These are phyloP conservation scores for Artibeus jamaicensis DNA, from an alignment of 2,797 vertebrate species.

Conservation along the genomic window DNA sequence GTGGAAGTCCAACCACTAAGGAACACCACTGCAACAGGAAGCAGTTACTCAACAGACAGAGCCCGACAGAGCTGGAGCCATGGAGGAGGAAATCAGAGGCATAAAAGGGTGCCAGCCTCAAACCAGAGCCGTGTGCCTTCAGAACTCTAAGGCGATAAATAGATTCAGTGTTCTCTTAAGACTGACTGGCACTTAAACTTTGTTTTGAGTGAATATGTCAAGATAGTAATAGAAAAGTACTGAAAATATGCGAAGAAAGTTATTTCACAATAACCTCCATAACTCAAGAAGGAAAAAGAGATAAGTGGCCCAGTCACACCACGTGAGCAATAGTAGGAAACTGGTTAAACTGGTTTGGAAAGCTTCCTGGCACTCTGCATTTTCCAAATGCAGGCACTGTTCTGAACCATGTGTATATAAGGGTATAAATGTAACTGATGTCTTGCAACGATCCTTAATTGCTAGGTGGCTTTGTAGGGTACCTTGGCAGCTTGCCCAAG, in stretches of 20 bases:
- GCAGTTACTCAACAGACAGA: not conserved
- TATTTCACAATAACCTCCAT: not conserved
- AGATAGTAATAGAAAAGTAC: conserved; percentile 74
- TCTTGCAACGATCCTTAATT: conserved; percentile 55
- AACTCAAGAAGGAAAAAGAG: not conserved
- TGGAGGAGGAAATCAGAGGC: not conserved
- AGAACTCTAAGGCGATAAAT: not conserved
- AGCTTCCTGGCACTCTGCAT: conserved; percentile 40
- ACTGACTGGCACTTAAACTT: not conserved
- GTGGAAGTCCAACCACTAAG: not conserved
- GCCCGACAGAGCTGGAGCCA: not conserved
- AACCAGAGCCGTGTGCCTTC: not conserved
- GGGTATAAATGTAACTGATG: not conserved
- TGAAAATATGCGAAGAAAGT: conserved; percentile 80
- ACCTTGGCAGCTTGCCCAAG: conserved; percentile 41
- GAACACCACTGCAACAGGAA: not conserved
- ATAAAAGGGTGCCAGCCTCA: not conserved
- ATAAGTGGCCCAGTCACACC: conserved; percentile 65
- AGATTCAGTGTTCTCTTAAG: conserved; percentile 4
- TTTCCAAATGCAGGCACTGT: conserved; percentile 41
- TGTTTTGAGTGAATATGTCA: conserved; percentile 1
- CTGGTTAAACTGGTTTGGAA: conserved; percentile 68
- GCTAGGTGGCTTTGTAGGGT: conserved; percentile 58
- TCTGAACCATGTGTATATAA: conserved; percentile 32
- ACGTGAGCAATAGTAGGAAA: conserved; percentile 71